These are phyloP conservation scores for Seriola dumerili DNA, from an alignment of 2,113 vertebrate species.

Conservation along the genomic window DNA sequence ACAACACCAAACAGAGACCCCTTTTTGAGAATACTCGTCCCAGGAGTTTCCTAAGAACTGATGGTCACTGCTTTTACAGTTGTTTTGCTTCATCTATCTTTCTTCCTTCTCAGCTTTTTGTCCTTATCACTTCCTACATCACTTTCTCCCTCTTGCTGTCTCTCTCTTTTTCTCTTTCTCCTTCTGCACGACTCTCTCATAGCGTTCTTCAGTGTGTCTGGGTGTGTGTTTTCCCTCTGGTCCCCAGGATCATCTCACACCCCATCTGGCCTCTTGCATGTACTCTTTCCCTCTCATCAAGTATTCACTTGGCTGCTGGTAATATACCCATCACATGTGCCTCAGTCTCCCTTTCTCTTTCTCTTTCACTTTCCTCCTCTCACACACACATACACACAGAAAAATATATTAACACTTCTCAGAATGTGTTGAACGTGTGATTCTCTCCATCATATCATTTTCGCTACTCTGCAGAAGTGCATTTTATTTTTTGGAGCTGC, in stretches of 20 bases:
- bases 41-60: too few relatives aligned
- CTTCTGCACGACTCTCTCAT: conserved; percentile 18
- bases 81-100: conserved; percentile 4
- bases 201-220: conserved; percentile 26
- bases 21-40: too few relatives aligned
- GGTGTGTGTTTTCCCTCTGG: conserved; percentile 43
- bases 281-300: conserved; percentile 47
- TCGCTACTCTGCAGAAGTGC: background rate
- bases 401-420: conserved; percentile 57
- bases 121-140: background rate
- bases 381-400: conserved; percentile 17
- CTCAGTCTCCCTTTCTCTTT: background rate
- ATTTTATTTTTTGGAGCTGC: conserved; percentile 51
- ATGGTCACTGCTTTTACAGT: too few relatives aligned
- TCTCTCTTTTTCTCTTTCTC: background rate
- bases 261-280: conserved; percentile 72
- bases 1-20: too few relatives aligned
- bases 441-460: conserved; percentile 20
- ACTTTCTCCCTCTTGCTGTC: background rate
- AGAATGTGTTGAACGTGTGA: conserved; percentile 50
- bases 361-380: background rate
- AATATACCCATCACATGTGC: conserved; percentile 48
- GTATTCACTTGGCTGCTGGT: conserved; percentile 61
- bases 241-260: conserved; percentile 56
- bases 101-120: background rate